phyloP scores from a whole-genome alignment of 2,113 vertebrate species.

The Opisthocomus hoazin region DNA sequence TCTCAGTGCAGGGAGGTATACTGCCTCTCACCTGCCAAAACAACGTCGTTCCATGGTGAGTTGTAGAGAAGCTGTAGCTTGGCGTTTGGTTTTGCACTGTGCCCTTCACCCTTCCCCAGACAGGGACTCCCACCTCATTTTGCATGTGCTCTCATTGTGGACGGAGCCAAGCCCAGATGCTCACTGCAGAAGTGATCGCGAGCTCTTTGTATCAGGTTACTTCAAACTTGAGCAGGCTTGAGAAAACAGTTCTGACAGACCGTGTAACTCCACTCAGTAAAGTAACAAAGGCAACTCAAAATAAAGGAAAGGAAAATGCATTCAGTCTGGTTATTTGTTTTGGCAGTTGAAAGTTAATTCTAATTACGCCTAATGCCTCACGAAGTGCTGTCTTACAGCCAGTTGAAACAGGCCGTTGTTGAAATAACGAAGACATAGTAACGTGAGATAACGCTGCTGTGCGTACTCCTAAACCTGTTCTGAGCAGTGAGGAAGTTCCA shows the following conservation, averaged over 20 bases:
- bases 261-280: neutral
- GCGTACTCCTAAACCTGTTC: neutral
- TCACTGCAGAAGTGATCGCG: neutral
- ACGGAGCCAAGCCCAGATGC: neutral
- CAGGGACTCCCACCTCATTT: slow-evolving; percentile 12
- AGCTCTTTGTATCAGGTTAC: neutral
- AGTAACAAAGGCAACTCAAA: neutral
- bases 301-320: neutral
- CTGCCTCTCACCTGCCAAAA: slow-evolving; percentile 44
- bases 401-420: slow-evolving; percentile 20
- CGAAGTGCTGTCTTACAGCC: neutral
- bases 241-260: neutral
- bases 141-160: neutral
- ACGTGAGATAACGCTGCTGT: slow-evolving; percentile 5
- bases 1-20: neutral
- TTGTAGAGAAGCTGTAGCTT: slow-evolving; percentile 21
- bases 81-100: slow-evolving; percentile 7
- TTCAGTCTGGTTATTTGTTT: slow-evolving; percentile 9
- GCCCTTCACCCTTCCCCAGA: neutral
- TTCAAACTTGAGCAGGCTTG: neutral
- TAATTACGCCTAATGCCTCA: neutral
- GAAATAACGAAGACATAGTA: slow-evolving; percentile 13
- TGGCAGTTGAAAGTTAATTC: slow-evolving; percentile 14
- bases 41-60: neutral
- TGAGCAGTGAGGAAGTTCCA: neutral